Evolutionary conservation across 2,888 invertebrate species (phyloP).

Genomic region (Cephus runcator): DNA sequence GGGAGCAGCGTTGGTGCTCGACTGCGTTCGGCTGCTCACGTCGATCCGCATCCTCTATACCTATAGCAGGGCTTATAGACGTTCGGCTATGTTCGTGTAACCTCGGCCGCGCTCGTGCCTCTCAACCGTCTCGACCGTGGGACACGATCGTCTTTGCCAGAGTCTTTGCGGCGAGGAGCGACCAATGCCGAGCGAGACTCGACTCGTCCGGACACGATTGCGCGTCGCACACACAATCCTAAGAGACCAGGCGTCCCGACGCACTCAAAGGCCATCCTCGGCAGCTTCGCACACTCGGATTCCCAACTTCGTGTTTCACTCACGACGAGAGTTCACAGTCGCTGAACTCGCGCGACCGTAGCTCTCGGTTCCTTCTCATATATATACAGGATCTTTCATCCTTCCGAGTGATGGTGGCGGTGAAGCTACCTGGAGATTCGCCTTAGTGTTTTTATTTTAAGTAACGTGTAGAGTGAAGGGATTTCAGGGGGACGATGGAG

Average conservation of each 20-base stretch:
- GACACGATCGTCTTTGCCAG: neutral
- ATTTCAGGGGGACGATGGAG: neutral
- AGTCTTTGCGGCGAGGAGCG: neutral
- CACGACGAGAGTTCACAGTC: neutral
- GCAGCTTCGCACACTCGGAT: neutral
- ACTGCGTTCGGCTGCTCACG: neutral
- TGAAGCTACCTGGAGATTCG: neutral
- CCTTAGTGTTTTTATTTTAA: neutral
- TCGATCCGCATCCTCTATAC: neutral
- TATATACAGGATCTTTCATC: neutral
- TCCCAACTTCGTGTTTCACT: neutral
- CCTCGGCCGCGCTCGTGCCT: neutral
- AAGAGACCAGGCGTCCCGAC: neutral
- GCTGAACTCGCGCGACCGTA: neutral
- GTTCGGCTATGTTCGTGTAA: neutral
- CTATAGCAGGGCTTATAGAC: neutral
- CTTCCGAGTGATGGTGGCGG: neutral
- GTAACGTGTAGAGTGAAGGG: neutral
- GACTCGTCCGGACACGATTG: neutral
- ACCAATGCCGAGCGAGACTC: neutral
- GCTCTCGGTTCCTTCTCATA: neutral
- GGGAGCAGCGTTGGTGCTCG: neutral
- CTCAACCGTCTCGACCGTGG: neutral
- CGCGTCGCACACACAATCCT: neutral
- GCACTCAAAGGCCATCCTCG: neutral